Evolutionary conservation across 2,797 vertebrate genomes (phyloP).

Genomic region (Aplochiton taeniatus): DNA sequence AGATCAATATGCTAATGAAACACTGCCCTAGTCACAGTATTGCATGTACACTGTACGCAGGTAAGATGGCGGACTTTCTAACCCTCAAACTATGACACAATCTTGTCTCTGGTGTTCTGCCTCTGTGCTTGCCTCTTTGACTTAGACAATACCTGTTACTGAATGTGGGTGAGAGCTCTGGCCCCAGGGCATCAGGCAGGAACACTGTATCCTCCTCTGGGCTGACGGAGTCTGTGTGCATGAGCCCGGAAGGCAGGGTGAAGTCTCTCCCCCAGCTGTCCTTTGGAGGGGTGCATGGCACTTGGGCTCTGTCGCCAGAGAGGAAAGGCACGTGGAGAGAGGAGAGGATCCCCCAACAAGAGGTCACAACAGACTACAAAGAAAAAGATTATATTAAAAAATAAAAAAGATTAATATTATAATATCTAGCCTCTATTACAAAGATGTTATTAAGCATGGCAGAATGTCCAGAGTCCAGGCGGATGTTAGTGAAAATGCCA

Average conservation of each 20-base stretch:
- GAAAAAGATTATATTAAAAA: neutral
- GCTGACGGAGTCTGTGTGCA: conserved; percentile 69
- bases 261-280: conserved; percentile 68
- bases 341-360: conserved; percentile 63
- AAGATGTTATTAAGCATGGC: neutral
- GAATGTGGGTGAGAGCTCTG: conserved; percentile 64
- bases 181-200: conserved; percentile 32
- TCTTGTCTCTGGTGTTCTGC: neutral
- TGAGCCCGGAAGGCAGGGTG: conserved; percentile 65
- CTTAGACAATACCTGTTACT: conserved; percentile 61
- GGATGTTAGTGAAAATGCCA: neutral
- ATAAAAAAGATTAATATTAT: too few relatives aligned
- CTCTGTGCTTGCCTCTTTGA: too few relatives aligned
- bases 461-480: neutral
- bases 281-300: conserved; percentile 77
- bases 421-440: too few relatives aligned
- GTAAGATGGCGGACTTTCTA: neutral
- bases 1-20: too few relatives aligned
- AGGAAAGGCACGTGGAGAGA: conserved; percentile 61
- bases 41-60: too few relatives aligned
- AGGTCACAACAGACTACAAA: conserved; percentile 57
- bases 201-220: conserved; percentile 69
- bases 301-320: conserved; percentile 41
- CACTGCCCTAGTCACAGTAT: too few relatives aligned
- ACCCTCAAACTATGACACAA: neutral